phyloP scores from a whole-genome alignment of 2,797 vertebrate species.

The Psittacula derbiana region DNA sequence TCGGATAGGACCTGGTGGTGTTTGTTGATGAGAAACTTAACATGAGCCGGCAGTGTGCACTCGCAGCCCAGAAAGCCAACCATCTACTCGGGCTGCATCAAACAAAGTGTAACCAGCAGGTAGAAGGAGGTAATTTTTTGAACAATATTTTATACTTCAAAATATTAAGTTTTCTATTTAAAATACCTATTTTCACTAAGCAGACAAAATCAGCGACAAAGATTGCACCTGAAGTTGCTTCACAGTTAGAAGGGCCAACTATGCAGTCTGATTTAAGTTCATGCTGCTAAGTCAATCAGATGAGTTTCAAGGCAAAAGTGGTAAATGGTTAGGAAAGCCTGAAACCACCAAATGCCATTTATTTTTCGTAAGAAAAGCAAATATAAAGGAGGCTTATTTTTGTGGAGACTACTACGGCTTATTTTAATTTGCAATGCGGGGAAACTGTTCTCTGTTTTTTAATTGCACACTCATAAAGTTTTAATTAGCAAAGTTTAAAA shows the following conservation, averaged over 20 bases:
- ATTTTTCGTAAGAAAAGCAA: neutral
- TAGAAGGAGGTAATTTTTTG: neutral
- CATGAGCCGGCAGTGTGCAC: neutral
- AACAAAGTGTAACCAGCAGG: neutral
- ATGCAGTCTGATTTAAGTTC: neutral
- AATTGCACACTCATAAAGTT: conserved; percentile 61
- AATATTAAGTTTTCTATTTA: neutral
- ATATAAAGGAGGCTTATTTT: neutral
- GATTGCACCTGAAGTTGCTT: neutral
- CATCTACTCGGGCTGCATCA: neutral
- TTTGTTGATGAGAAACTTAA: neutral
- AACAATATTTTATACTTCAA: neutral
- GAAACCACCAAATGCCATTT: neutral
- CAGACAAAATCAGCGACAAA: neutral
- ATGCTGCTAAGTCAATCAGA: neutral
- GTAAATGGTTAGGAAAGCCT: conserved; percentile 7
- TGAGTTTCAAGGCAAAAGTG: neutral
- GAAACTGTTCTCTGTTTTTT: conserved; percentile 13
- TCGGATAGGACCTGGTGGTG: neutral
- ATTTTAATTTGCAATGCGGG: neutral
- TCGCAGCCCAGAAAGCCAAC: neutral
- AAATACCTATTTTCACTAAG: neutral
- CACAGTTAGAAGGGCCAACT: neutral
- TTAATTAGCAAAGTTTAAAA: conserved; percentile 66
- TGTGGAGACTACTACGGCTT: neutral